Base-by-base conservation (phyloP, 2,797 vertebrate genomes). In the Microctenopoma steveboyesi region DNA sequence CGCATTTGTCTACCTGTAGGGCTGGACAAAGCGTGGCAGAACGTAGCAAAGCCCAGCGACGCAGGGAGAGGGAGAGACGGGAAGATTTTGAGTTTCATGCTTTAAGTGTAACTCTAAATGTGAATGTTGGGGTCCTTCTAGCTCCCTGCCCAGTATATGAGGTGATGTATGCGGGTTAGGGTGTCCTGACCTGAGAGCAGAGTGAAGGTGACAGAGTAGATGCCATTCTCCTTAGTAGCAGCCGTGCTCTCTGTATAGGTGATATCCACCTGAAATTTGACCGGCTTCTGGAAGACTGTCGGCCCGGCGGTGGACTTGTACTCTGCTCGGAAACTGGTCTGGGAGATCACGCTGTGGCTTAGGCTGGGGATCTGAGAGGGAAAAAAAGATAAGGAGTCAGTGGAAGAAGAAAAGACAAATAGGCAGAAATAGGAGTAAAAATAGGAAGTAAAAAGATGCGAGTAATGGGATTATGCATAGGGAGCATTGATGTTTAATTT, bases 191-290 rank as follows among this genome's bases (percentile, higher is more conserved):
- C 97, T 94, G 98, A 99, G 91, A 98, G 93, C 81, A 99, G 94
- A 39, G 97, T 99, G 93, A 99, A 99, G 57, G 97, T 99, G 92
- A 99, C 97, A 0, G 97, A 99, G 93, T 99, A 99, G 93, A 99
- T 96, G 89, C 97, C 96, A 0, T 96, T 97, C 89, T 99, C 98
- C 89, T 99, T 99, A 71, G 96, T 96, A 0, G 96, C 95, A 18
- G 95, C 95, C 37, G 95, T 96, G 22, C 96, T 96, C 94, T 99
- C 98, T 0, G 96, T 97, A 94, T 98, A 99, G 52, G 97, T 99
- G 94, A 99, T 98, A 77, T 99, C 98, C 92, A 99, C 98, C 89
- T 99, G 98, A 91, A 99, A 99, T 92, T 97, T 98, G 73, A 99
- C 97, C 1, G 97, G 97, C 92, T 99, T 99, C 93, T 99, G 98